Evolutionary conservation across 2,888 invertebrate genomes (phyloP).

Genomic region (Melanostoma scalare): DNA sequence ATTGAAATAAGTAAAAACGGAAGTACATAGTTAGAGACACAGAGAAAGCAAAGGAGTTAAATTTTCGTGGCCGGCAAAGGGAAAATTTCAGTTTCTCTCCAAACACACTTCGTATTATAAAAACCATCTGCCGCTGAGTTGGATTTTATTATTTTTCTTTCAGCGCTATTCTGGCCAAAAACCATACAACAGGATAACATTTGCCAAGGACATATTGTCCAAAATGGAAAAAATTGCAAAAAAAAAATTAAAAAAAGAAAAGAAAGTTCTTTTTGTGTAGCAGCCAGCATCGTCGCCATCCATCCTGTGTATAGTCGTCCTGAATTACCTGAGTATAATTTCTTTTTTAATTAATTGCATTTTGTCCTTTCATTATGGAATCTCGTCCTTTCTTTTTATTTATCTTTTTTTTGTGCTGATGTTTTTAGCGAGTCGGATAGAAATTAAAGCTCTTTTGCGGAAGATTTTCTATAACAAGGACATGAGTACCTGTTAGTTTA

Average conservation of each 20-base stretch:
- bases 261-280: slow-evolving; percentile 48
- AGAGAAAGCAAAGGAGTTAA: slow-evolving; percentile 40
- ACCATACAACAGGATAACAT: slow-evolving; percentile 61
- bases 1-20: slow-evolving; percentile 6
- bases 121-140: slow-evolving; percentile 67
- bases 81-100: slow-evolving; percentile 70
- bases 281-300: slow-evolving; percentile 36
- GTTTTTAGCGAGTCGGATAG: slow-evolving; percentile 31
- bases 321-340: slow-evolving; percentile 72
- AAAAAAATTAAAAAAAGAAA: slow-evolving; percentile 46
- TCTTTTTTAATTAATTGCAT: slow-evolving; percentile 73
- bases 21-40: slow-evolving; percentile 9
- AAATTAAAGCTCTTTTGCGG: slow-evolving; percentile 57
- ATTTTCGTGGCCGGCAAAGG: slow-evolving; percentile 43
- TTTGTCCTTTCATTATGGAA: slow-evolving; percentile 71
- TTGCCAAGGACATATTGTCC: slow-evolving; percentile 72
- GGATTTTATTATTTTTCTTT: slow-evolving; percentile 17
- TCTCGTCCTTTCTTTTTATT: slow-evolving; percentile 39
- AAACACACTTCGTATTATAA: slow-evolving; percentile 46
- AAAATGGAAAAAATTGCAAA: slow-evolving; percentile 11
- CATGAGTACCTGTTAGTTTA: not conserved
- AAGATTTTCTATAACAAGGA: slow-evolving; percentile 34
- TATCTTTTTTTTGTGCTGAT: slow-evolving; percentile 3
- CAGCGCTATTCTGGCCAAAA: slow-evolving; percentile 24
- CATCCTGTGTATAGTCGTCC: slow-evolving; percentile 17